Evolutionary conservation across 2,888 invertebrate genomes (phyloP).

Genomic region (Lochmaea capreae): DNA sequence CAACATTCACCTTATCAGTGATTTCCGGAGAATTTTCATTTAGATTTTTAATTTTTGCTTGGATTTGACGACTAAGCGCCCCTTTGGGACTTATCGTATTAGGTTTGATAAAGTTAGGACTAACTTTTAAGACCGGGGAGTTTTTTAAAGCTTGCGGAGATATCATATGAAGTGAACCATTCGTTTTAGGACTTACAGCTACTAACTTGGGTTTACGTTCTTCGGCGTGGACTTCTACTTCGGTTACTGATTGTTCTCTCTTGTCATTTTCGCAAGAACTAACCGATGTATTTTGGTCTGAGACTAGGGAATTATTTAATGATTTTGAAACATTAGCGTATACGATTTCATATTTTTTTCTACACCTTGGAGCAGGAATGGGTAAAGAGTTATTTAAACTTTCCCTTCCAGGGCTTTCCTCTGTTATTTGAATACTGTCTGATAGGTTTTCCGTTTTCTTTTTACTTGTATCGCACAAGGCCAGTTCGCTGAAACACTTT

Average conservation of each 20-base stretch:
- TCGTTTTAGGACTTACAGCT: slow-evolving; percentile 46
- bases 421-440: slow-evolving; percentile 76
- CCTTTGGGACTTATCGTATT: slow-evolving; percentile 61
- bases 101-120: slow-evolving; percentile 69
- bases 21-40: slow-evolving; percentile 49
- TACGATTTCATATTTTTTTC: slow-evolving; percentile 56
- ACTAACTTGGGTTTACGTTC: slow-evolving; percentile 50
- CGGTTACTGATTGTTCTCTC: slow-evolving; percentile 49
- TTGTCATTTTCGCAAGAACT: slow-evolving; percentile 54
- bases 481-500: slow-evolving; percentile 52
- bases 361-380: slow-evolving; percentile 71
- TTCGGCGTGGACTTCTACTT: slow-evolving; percentile 57
- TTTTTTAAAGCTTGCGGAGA: slow-evolving; percentile 55
- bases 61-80: slow-evolving; percentile 60
- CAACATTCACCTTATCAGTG: slow-evolving; percentile 37
- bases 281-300: slow-evolving; percentile 34
- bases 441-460: slow-evolving; percentile 74
- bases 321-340: slow-evolving; percentile 57
- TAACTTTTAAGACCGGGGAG: slow-evolving; percentile 69
- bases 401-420: slow-evolving; percentile 59
- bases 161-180: slow-evolving; percentile 31
- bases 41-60: slow-evolving; percentile 59
- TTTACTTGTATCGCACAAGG: slow-evolving; percentile 53
- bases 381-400: slow-evolving; percentile 59
- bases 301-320: slow-evolving; percentile 45